Conservation (phyloP, 2,888 invertebrate genomes). For the Pheosia tremula region DNA sequence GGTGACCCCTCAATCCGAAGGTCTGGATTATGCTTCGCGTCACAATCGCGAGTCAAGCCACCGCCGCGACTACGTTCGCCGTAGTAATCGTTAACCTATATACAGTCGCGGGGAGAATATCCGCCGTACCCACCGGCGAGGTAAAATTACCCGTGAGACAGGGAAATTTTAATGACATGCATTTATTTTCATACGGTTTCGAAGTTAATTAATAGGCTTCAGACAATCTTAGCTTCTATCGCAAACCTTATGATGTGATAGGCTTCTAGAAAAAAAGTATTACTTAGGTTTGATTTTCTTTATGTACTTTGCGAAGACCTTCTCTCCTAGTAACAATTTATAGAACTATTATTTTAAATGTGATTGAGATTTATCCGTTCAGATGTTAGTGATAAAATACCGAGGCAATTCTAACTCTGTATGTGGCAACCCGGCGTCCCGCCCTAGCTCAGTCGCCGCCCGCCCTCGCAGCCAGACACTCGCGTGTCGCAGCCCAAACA, state of each 20-base stretch:
- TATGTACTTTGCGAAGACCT: no score
- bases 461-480: conserved; percentile 62
- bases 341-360: no score
- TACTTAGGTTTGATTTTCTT: no score
- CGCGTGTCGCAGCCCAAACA: conserved; percentile 50
- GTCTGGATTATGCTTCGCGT: conserved; percentile 31
- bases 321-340: no score
- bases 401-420: conserved; percentile 4
- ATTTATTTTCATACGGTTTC: no score
- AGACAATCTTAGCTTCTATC: no score
- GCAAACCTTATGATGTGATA: background rate
- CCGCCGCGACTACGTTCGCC: conserved; percentile 47
- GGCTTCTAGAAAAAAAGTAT: no score
- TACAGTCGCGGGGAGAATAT: conserved; percentile 34
- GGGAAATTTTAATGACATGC: background rate
- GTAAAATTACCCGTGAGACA: background rate
- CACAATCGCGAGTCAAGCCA: conserved; percentile 45
- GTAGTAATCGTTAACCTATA: conserved; percentile 76
- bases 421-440: conserved; percentile 33
- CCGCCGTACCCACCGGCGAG: conserved; percentile 7
- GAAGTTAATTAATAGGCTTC: no score
- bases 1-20: no score
- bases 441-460: conserved; percentile 71
- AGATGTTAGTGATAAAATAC: background rate
- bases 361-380: no score